Evolutionary conservation across 2,113 vertebrate species (phyloP).

Genomic region (Lycocorax pyrrhopterus): DNA sequence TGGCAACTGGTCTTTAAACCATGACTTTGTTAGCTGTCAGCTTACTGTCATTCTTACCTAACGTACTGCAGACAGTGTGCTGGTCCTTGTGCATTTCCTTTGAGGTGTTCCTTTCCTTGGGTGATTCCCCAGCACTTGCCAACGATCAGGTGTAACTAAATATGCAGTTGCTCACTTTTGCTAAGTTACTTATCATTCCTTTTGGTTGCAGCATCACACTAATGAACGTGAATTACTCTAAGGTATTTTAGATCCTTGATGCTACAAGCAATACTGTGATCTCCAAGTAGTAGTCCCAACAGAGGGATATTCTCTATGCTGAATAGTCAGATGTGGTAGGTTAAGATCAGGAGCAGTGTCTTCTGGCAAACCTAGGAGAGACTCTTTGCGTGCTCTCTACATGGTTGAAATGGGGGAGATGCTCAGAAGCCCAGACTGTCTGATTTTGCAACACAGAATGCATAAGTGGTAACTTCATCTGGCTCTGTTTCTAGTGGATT

Average conservation of each 20-base stretch:
- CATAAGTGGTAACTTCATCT: neutral
- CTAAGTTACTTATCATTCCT: neutral
- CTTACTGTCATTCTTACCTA: neutral
- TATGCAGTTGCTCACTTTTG: neutral
- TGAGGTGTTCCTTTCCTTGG: neutral
- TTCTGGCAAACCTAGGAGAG: neutral
- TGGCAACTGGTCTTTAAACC: neutral
- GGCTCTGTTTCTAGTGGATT: neutral
- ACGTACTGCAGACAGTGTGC: neutral
- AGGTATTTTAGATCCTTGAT: neutral
- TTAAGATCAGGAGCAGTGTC: neutral
- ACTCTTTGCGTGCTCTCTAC: neutral
- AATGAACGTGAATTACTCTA: neutral
- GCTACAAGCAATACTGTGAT: neutral
- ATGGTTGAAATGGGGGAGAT: neutral
- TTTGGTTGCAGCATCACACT: neutral
- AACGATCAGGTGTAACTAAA: neutral
- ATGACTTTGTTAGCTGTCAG: neutral
- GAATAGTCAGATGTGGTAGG: neutral
- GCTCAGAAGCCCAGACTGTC: neutral
- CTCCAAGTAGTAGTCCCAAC: neutral
- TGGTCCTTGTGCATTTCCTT: neutral
- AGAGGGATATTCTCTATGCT: neutral
- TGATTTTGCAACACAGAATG: neutral
- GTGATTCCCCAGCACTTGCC: neutral